Evolutionary conservation across 2,888 invertebrate genomes (phyloP).

Genomic region (Ornithoptera alexandrae): DNA sequence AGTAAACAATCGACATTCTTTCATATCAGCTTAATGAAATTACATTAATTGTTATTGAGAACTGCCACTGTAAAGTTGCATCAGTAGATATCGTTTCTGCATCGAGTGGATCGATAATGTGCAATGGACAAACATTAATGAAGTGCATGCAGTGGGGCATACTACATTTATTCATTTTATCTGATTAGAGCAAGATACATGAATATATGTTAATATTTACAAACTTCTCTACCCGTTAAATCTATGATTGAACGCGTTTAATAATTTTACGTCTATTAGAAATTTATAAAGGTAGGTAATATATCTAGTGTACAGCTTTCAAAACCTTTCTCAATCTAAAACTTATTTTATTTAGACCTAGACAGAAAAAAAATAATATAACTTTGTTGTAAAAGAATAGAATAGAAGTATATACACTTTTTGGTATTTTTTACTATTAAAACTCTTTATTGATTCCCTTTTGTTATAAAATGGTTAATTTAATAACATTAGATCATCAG

Average conservation of each 20-base stretch:
- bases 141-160: slow-evolving; percentile 40
- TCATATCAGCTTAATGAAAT: slow-evolving; percentile 23
- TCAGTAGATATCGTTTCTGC: slow-evolving; percentile 32
- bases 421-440: too few species aligned
- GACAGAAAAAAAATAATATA: too few species aligned
- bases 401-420: too few species aligned
- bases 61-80: slow-evolving; percentile 32
- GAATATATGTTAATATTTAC: slow-evolving; percentile 29
- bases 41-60: slow-evolving; percentile 27
- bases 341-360: too few species aligned
- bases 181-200: slow-evolving; percentile 40
- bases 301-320: too few species aligned
- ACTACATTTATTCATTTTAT: slow-evolving; percentile 51
- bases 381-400: too few species aligned
- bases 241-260: not conserved
- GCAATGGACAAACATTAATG: slow-evolving; percentile 35
- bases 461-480: too few species aligned
- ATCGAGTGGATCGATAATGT: slow-evolving; percentile 42
- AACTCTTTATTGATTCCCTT: too few species aligned
- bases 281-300: too few species aligned
- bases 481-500: too few species aligned
- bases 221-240: not conserved
- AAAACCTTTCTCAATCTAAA: too few species aligned
- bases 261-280: too few species aligned
- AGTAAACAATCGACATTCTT: slow-evolving; percentile 25